Conservation (phyloP, 2,888 invertebrate genomes). For the Eutolmus rufibarbis region DNA sequence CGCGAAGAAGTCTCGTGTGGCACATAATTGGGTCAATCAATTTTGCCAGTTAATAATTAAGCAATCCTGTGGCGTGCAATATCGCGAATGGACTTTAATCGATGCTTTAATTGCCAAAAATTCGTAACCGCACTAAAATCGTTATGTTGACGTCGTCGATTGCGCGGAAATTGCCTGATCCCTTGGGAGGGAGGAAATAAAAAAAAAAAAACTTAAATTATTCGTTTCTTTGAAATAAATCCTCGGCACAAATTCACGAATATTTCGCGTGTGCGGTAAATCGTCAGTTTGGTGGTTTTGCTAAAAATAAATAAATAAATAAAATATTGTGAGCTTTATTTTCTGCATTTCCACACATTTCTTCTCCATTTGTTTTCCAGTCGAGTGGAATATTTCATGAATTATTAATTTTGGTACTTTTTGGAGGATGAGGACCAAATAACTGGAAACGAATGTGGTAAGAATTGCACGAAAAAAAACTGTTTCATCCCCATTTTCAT, state of each 20-base stretch:
- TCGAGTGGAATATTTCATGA: conserved; percentile 24
- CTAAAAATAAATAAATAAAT: neutral
- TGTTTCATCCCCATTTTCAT: neutral
- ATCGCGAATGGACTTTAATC: neutral
- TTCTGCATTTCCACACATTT: neutral
- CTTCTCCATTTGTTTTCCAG: neutral
- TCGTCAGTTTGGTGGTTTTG: neutral
- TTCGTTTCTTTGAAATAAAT: neutral
- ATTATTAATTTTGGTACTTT: conserved; percentile 17
- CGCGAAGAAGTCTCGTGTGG: neutral
- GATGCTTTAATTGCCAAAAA: neutral
- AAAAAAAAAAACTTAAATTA: neutral
- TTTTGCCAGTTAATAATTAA: neutral
- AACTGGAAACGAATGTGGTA: conserved; percentile 12
- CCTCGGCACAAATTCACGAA: neutral
- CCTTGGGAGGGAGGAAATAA: too few species aligned
- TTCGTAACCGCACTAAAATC: neutral
- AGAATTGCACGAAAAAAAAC: neutral
- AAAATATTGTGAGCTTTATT: neutral
- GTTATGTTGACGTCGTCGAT: neutral
- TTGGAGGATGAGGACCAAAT: neutral
- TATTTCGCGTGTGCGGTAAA: neutral
- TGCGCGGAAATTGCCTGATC: neutral
- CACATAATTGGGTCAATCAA: conserved; percentile 22
- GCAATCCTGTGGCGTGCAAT: neutral